phyloP scores from a whole-genome alignment of 2,888 invertebrate species.

The Lasioglossum malachurum region DNA sequence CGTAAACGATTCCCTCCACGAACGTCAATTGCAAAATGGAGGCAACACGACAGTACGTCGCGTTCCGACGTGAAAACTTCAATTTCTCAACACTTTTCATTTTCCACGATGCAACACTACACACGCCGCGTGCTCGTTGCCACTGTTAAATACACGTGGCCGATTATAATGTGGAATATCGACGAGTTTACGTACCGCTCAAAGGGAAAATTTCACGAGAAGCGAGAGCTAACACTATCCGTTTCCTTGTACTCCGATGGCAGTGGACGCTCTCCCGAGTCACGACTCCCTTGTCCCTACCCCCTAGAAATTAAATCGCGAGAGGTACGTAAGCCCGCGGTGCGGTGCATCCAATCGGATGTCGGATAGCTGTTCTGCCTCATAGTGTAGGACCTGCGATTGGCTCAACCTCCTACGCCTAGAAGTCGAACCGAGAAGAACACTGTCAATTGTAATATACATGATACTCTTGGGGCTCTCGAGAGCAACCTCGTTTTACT shows the following conservation, averaged over 20 bases:
- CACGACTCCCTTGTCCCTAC: conserved; percentile 76
- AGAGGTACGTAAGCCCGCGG: conserved; percentile 76
- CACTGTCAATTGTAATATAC: conserved; percentile 70
- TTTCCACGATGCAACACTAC: neutral
- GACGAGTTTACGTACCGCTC: conserved; percentile 60
- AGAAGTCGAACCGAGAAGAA: conserved; percentile 67
- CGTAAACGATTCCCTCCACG: conserved; percentile 61
- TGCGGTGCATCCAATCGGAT: conserved; percentile 71
- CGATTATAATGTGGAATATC: conserved; percentile 10
- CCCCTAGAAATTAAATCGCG: conserved; percentile 75
- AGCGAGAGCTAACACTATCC: conserved; percentile 70
- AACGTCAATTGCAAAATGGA: conserved; percentile 77
- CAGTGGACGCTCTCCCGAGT: conserved; percentile 81
- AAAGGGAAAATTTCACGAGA: conserved; percentile 60
- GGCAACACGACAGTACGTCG: conserved; percentile 64
- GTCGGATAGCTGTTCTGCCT: conserved; percentile 64
- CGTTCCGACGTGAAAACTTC: conserved; percentile 44
- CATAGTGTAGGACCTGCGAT: conserved; percentile 65
- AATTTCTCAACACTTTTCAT: conserved; percentile 39
- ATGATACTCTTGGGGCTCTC: conserved; percentile 37
- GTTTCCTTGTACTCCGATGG: conserved; percentile 81
- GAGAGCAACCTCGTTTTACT: conserved; percentile 56
- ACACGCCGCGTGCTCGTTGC: neutral
- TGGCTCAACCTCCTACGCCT: conserved; percentile 68
- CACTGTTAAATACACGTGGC: conserved; percentile 17